These are phyloP conservation scores for Drosophila yooni DNA, from an alignment of 2,888 invertebrate species.

Conservation along the genomic window DNA sequence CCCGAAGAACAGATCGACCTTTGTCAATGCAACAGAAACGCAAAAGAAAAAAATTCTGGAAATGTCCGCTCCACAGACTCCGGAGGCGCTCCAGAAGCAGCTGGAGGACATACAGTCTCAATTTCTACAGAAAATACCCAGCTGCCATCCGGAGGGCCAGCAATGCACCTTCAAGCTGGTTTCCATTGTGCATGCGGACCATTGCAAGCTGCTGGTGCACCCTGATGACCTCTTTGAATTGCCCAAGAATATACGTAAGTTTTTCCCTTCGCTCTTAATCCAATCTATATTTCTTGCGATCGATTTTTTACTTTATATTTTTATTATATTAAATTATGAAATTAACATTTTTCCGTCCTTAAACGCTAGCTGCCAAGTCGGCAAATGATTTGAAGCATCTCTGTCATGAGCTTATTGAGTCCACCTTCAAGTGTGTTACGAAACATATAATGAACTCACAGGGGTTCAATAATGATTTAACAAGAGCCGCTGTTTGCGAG, in stretches of 20 bases:
- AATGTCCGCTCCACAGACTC: neutral
- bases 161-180: conserved; percentile 58
- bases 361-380: conserved; percentile 1
- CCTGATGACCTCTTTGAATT: conserved; percentile 49
- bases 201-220: conserved; percentile 52
- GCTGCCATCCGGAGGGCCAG: neutral
- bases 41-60: neutral
- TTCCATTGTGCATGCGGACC: conserved; percentile 47
- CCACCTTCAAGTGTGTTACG: neutral
- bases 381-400: conserved; percentile 1
- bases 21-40: neutral
- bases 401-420: neutral
- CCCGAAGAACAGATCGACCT: neutral
- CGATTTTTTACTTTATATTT: neutral
- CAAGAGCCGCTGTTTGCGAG: neutral
- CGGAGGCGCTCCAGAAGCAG: conserved; percentile 43
- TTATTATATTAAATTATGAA: neutral
- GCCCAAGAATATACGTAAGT: conserved; percentile 64
- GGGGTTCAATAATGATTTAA: no score
- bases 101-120: conserved; percentile 53
- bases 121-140: conserved; percentile 36
- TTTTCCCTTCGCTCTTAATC: neutral
- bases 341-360: neutral
- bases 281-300: neutral
- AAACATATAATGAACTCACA: neutral